A percentile compares a stretch with the other conserved stretches of the same genome.
These are phyloP conservation scores for Bombycilla garrulus DNA, from an alignment of 2,113 vertebrate genomes.

Conservation along the genomic window DNA sequence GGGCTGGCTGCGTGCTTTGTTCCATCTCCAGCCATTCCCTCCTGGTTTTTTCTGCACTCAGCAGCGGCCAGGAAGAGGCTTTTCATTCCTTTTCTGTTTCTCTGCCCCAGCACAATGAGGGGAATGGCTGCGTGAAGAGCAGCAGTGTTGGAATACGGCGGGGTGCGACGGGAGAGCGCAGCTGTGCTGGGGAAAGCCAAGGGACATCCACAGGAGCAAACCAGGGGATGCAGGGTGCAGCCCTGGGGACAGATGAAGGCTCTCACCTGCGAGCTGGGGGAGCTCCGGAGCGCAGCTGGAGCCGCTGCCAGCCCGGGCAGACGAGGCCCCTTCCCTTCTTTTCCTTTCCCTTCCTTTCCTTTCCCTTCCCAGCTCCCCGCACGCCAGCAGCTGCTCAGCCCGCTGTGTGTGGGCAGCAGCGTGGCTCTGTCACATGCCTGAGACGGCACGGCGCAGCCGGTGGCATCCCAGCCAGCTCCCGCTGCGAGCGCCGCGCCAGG, in stretches of 20 bases:
- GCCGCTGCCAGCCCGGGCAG: neutral
- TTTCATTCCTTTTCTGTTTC: neutral
- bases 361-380: neutral
- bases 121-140: neutral
- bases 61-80: neutral
- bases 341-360: neutral
- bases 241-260: neutral
- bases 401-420: neutral
- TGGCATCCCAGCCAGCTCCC: neutral
- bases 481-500: neutral
- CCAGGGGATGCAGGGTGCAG: fast-evolving
- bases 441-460: neutral
- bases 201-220: fast-evolving
- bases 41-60: neutral
- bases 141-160: neutral
- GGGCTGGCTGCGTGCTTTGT: fast-evolving
- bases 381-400: constrained; percentile 13
- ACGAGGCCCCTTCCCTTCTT: neutral
- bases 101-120: neutral
- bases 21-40: neutral
- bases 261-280: neutral
- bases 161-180: fast-evolving
- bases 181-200: neutral
- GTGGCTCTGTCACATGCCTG: constrained; percentile 4
- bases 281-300: too few species aligned